Evolutionary conservation across 2,888 invertebrate species (phyloP).

Genomic region (Drosophila rellima): DNA sequence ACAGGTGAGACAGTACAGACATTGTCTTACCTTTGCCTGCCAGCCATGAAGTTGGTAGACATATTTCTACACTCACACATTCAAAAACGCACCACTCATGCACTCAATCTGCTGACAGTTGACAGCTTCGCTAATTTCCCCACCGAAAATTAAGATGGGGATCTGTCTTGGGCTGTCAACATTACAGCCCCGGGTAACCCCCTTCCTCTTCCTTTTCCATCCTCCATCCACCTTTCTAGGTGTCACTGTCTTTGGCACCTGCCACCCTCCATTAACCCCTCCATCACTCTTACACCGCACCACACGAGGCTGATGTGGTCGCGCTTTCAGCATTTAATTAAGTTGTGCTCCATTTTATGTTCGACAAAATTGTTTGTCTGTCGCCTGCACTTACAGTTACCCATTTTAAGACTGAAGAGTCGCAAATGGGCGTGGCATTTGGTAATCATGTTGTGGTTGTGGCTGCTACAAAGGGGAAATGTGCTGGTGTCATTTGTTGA

Average conservation of each 20-base stretch:
- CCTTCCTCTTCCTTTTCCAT: not conserved
- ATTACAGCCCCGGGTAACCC: constrained; percentile 12
- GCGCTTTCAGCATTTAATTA: constrained; percentile 79
- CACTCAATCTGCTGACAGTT: constrained; percentile 65
- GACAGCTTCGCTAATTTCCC: constrained; percentile 81
- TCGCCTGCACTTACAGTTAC: constrained; percentile 46
- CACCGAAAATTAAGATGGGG: constrained; percentile 67
- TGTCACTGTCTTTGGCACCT: constrained; percentile 1
- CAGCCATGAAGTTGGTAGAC: constrained; percentile 63
- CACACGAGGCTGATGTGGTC: constrained; percentile 66
- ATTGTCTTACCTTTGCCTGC: constrained; percentile 68
- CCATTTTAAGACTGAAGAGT: constrained; percentile 50
- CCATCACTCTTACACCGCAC: constrained; percentile 25
- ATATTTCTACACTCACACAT: constrained; percentile 45
- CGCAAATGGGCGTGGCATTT: constrained; percentile 43
- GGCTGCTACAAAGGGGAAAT: constrained; percentile 19
- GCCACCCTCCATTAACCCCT: not conserved
- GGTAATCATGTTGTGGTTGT: constrained; percentile 52
- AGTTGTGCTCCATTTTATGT: constrained; percentile 80
- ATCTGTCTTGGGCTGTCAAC: constrained; percentile 64
- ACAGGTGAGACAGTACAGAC: constrained; percentile 62
- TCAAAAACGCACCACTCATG: constrained; percentile 16
- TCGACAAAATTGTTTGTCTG: constrained; percentile 74
- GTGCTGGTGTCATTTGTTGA: constrained; percentile 36
- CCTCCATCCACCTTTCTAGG: not conserved